These are phyloP conservation scores for Pagrus major DNA, from an alignment of 2,113 vertebrate species.

Conservation along the genomic window DNA sequence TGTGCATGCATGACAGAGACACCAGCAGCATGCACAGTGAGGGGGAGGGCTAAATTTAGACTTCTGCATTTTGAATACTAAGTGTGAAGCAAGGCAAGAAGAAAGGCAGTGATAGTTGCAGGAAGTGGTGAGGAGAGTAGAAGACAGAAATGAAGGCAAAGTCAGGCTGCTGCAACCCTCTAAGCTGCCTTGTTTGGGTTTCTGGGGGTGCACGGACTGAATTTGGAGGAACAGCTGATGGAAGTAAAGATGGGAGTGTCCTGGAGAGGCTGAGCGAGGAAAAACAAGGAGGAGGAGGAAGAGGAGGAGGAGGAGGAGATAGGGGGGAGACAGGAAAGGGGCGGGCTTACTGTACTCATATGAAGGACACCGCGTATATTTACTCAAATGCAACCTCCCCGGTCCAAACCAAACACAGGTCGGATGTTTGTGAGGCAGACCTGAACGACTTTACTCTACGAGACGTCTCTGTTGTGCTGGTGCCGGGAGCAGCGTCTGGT, in stretches of 20 bases:
- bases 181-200: conserved; percentile 7
- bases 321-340: conserved; percentile 25
- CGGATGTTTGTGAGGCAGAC: background rate
- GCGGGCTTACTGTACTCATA: conserved; percentile 57
- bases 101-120: background rate
- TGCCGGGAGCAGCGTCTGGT: background rate
- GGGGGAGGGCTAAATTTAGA: conserved; percentile 66
- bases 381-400: conserved; percentile 33
- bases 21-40: background rate
- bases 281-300: conserved; percentile 46
- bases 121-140: background rate
- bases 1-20: background rate
- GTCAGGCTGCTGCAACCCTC: background rate
- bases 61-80: conserved; percentile 56
- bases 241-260: conserved; percentile 35
- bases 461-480: background rate
- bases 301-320: no score
- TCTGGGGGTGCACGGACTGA: background rate
- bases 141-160: background rate
- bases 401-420: background rate
- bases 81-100: conserved; percentile 20
- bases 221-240: conserved; percentile 57
- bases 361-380: conserved; percentile 54
- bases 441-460: background rate
- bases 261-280: conserved; percentile 3